Evolutionary conservation across 2,888 invertebrate genomes (phyloP), one percentile per base, ranked within the genome.

Genomic region (Brachyptera risi): DNA sequence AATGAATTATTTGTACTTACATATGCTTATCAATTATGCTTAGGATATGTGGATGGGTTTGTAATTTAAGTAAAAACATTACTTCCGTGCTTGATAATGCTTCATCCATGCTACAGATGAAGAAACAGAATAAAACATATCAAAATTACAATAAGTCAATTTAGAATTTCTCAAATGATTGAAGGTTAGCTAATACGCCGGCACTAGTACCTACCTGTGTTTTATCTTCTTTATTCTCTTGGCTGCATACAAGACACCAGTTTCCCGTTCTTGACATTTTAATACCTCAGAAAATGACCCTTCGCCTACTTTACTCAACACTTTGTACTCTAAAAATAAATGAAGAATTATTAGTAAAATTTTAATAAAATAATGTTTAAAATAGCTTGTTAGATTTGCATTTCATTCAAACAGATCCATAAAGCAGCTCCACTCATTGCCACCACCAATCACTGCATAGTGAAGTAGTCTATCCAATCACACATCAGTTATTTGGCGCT

Each of bases 221-320:
- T 82, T 85, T 62, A 73, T 73, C 69, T 81, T 82, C 69, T 84
- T 85, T 67, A 86, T 75, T 67, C 80, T 75, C 73, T 86, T 86
- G 50, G 83, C 85, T 5, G 86, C 86, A 71, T 79, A 82, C 56
- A 75, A 73, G 27, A 73, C 69, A 58, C 82, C 82, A 63, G 79
- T 80, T 66, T 73, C 72, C 63, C 79, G 75, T 66, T 83, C 77
- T 71, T 83, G 80, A 71, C 84, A 84, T 79, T 84, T 85, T 64
- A 85, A 72, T 26, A 86, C 86, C 70, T 85, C 84, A 1, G 86
- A 84, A 75, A 85, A 86, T 24, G 85, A 83, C 13, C 86, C 86
- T 73, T 86, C 86, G 21, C 86, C 86, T 70, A 85, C 83, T 77
- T 85, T 83, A 62, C 80, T 77, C 62, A 85, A 70, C 65, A 85